Evolutionary conservation across 1,140 invertebrate genomes (phyloP).

Genomic region (Megathymus violae): DNA sequence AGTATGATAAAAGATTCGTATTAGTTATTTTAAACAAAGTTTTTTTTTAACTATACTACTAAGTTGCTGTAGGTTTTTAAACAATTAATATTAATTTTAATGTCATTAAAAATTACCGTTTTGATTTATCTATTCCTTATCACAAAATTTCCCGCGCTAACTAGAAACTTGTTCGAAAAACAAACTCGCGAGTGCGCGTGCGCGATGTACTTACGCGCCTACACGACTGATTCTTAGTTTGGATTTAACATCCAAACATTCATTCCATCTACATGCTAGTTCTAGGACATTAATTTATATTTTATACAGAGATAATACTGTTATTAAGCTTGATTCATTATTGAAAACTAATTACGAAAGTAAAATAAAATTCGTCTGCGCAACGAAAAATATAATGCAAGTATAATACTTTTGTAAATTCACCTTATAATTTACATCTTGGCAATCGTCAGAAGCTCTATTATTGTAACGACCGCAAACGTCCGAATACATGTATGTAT

Average conservation of each 20-base stretch:
- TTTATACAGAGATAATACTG: neutral
- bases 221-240: slow-evolving; percentile 58
- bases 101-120: slow-evolving; percentile 46
- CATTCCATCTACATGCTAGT: slow-evolving; percentile 1
- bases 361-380: too few species aligned
- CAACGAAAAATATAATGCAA: too few species aligned
- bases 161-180: slow-evolving; percentile 28
- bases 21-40: too few species aligned
- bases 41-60: too few species aligned
- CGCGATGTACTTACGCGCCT: slow-evolving; percentile 60
- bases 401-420: too few species aligned
- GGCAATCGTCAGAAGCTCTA: too few species aligned
- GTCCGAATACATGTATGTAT: too few species aligned
- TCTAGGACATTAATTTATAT: neutral
- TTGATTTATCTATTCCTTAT: slow-evolving; percentile 18
- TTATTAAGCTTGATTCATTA: neutral
- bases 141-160: slow-evolving; percentile 26
- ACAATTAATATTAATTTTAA: too few species aligned
- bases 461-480: too few species aligned
- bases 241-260: neutral
- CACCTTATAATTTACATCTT: too few species aligned
- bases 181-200: slow-evolving; percentile 55
- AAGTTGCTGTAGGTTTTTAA: too few species aligned
- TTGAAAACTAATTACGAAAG: neutral
- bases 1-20: slow-evolving; percentile 23